Evolutionary conservation across 2,888 invertebrate species (phyloP).

Genomic region (Salticus scenicus): DNA sequence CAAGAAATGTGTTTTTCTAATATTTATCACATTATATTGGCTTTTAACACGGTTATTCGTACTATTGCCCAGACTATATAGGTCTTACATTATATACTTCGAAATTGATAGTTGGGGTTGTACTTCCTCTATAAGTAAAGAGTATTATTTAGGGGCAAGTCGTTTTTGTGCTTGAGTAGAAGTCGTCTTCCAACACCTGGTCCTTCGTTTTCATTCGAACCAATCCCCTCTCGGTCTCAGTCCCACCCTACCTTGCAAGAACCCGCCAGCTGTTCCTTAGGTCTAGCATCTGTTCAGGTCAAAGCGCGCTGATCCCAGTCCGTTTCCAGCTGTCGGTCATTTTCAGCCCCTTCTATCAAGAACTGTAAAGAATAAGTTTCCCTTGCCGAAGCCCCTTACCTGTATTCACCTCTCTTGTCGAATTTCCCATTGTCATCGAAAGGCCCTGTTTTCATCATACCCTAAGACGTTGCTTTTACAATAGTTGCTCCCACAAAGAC

Average conservation of each 20-base stretch:
- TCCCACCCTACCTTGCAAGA: slow-evolving; percentile 29
- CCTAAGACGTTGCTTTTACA: slow-evolving; percentile 31
- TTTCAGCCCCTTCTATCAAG: slow-evolving; percentile 39
- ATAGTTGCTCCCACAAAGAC: slow-evolving; percentile 39
- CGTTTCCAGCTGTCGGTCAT: slow-evolving; percentile 63
- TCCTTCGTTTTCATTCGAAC: slow-evolving; percentile 38
- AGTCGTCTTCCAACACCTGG: slow-evolving; percentile 48
- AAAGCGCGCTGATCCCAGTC: slow-evolving; percentile 59
- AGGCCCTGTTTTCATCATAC: slow-evolving; percentile 32
- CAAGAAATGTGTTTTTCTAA: neutral
- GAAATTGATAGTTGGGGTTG: neutral
- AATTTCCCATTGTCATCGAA: slow-evolving; percentile 19
- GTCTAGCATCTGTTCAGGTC: slow-evolving; percentile 58
- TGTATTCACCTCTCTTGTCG: slow-evolving; percentile 34
- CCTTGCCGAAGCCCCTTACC: slow-evolving; percentile 19
- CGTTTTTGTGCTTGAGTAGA: neutral
- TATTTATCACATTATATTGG: neutral
- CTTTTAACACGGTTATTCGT: no score
- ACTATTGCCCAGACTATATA: no score
- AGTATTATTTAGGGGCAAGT: neutral
- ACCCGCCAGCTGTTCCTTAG: slow-evolving; percentile 48
- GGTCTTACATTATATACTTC: neutral
- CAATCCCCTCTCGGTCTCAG: slow-evolving; percentile 30
- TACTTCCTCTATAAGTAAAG: neutral
- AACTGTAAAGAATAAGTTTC: slow-evolving; percentile 22